A percentile compares a stretch with the other conserved stretches of the same genome.
Conservation (phyloP, 1,140 invertebrate genomes). For the Dryas iulia region DNA sequence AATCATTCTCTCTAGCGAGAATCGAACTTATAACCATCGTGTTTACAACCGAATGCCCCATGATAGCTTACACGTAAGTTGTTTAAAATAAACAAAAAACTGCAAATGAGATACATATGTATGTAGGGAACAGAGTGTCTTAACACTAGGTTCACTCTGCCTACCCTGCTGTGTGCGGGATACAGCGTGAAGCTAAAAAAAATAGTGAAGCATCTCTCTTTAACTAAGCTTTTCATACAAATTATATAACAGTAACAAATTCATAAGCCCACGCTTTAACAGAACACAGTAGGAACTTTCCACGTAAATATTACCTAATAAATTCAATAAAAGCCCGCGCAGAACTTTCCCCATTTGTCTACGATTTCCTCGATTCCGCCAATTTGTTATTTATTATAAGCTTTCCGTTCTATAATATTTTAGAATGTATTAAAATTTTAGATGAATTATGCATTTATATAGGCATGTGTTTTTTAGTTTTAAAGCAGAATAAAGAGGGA, state of each 20-base stretch:
- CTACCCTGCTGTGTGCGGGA: background rate
- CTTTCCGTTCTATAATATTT: background rate
- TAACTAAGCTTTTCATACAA: background rate
- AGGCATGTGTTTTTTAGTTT: too few species aligned
- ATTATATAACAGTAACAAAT: background rate
- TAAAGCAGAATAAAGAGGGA: too few species aligned
- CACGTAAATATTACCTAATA: background rate
- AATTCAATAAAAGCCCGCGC: background rate
- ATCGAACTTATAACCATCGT: too few species aligned
- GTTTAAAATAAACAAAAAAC: too few species aligned
- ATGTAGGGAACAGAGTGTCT: background rate
- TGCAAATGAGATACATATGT: too few species aligned
- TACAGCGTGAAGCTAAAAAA: background rate
- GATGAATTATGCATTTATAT: too few species aligned
- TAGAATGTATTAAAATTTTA: too few species aligned
- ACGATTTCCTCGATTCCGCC: background rate
- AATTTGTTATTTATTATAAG: conserved; percentile 1
- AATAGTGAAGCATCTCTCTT: background rate
- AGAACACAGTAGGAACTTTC: background rate
- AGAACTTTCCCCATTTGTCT: conserved; percentile 1
- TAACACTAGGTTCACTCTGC: background rate
- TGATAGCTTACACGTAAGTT: too few species aligned
- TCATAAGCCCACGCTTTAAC: background rate
- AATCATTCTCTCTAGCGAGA: too few species aligned
- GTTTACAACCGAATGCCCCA: too few species aligned